Conservation (phyloP, 2,888 invertebrate species). For the Melanophora roralis region DNA sequence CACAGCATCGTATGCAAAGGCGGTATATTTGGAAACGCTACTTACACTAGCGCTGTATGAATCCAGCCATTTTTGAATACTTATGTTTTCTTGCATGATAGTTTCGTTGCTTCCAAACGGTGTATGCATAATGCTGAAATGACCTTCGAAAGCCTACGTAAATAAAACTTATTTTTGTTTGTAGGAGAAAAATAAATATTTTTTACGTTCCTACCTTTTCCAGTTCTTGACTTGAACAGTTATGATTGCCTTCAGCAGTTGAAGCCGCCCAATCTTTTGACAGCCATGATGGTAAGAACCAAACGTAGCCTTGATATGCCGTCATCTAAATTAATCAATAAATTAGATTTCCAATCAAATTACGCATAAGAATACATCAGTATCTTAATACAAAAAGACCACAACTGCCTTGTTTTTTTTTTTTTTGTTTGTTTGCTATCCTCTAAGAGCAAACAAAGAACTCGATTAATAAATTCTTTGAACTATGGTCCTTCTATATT, state of each 20-base stretch:
- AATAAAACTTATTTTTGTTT: background rate
- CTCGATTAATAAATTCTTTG: no score
- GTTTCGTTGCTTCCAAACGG: constrained; percentile 81
- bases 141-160: constrained; percentile 83
- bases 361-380: no score
- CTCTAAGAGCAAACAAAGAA: no score
- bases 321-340: constrained; percentile 80
- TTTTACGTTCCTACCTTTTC: constrained; percentile 74
- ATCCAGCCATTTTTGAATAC: constrained; percentile 81
- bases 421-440: no score
- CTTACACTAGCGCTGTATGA: constrained; percentile 54
- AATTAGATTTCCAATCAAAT: no score
- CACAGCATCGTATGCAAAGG: constrained; percentile 88
- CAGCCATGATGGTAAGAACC: constrained; percentile 90
- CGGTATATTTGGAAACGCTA: constrained; percentile 81
- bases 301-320: constrained; percentile 85
- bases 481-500: no score
- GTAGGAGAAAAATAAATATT: background rate
- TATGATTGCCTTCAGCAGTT: constrained; percentile 70
- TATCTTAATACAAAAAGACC: no score
- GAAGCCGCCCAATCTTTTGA: constrained; percentile 82
- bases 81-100: constrained; percentile 80
- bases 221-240: constrained; percentile 82
- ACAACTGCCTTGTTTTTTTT: no score
- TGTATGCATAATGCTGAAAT: constrained; percentile 84